Conservation (phyloP, 2,888 invertebrate genomes). For the Cataglyphis altisquamis region DNA sequence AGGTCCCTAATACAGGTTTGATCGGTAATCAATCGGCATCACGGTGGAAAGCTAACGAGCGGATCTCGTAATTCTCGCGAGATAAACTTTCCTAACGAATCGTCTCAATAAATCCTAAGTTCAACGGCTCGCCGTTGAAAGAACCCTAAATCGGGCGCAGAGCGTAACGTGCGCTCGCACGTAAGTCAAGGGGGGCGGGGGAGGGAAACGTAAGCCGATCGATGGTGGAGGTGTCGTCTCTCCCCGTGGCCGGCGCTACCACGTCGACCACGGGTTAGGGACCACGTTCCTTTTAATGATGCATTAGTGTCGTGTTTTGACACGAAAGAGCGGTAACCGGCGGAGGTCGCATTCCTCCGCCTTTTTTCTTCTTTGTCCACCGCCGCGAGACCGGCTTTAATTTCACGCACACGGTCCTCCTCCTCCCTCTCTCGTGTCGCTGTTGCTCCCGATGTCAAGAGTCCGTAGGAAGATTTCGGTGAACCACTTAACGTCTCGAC, state of each 20-base stretch:
- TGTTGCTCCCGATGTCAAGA: slow-evolving; percentile 55
- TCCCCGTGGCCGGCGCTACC: slow-evolving; percentile 66
- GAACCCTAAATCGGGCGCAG: slow-evolving; percentile 7
- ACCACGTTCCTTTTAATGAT: slow-evolving; percentile 78
- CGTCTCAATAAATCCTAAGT: slow-evolving; percentile 14
- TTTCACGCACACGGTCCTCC: slow-evolving; percentile 64
- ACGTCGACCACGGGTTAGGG: slow-evolving; percentile 48
- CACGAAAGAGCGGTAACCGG: slow-evolving; percentile 79
- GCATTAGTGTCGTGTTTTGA: slow-evolving; percentile 82
- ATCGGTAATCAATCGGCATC: neutral
- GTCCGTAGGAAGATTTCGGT: slow-evolving; percentile 70
- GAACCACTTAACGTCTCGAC: slow-evolving; percentile 75
- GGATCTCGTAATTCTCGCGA: neutral
- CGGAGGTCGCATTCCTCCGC: slow-evolving; percentile 70
- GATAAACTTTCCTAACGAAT: slow-evolving; percentile 19
- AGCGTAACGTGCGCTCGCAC: neutral
- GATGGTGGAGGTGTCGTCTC: slow-evolving; percentile 70
- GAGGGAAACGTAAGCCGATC: slow-evolving; percentile 61
- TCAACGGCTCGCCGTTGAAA: slow-evolving; percentile 14
- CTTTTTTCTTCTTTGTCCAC: slow-evolving; percentile 66
- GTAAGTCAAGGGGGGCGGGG: neutral
- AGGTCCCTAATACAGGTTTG: neutral
- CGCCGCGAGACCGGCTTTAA: slow-evolving; percentile 65
- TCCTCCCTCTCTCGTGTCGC: slow-evolving; percentile 15
- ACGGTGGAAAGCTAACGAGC: neutral